A percentile compares a stretch with the other conserved stretches of the same genome.
phyloP scores from a whole-genome alignment of 1,140 invertebrate species.

The Limonius californicus region DNA sequence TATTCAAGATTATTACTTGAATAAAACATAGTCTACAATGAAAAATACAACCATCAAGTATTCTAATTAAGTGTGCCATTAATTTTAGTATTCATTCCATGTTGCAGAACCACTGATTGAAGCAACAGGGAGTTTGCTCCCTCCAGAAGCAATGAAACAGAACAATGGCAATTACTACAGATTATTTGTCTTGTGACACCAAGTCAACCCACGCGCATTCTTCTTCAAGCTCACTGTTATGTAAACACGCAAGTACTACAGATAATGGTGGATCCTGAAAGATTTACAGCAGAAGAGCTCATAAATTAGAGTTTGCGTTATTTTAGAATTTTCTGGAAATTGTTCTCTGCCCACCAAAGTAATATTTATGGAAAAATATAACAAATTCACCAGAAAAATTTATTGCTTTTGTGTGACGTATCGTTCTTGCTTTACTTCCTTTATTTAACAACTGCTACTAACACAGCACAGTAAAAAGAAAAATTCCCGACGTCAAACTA shows the following conservation, averaged over 20 bases:
- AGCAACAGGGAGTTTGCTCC: too few relatives aligned
- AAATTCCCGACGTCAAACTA: too few relatives aligned
- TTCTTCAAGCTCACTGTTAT: background rate
- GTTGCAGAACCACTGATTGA: too few relatives aligned
- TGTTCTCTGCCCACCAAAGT: background rate
- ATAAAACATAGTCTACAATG: too few relatives aligned
- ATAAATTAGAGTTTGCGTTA: background rate
- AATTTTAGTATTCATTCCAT: too few relatives aligned
- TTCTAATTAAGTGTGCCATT: too few relatives aligned
- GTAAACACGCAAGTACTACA: background rate
- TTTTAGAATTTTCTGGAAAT: background rate
- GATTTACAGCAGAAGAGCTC: background rate
- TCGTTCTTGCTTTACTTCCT: too few relatives aligned
- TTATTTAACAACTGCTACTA: too few relatives aligned
- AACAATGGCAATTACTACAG: background rate
- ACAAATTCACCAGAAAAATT: background rate
- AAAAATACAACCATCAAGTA: too few relatives aligned
- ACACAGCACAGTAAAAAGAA: too few relatives aligned
- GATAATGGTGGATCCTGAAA: conserved; percentile 2
- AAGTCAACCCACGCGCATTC: background rate
- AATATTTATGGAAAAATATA: background rate
- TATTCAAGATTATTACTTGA: too few relatives aligned
- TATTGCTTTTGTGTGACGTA: background rate
- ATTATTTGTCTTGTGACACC: background rate
- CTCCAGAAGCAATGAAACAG: too few relatives aligned